Evolutionary conservation across 2,113 vertebrate genomes (phyloP), one percentile per base, ranked within the genome.

Genomic region (Rhombomys opimus): DNA sequence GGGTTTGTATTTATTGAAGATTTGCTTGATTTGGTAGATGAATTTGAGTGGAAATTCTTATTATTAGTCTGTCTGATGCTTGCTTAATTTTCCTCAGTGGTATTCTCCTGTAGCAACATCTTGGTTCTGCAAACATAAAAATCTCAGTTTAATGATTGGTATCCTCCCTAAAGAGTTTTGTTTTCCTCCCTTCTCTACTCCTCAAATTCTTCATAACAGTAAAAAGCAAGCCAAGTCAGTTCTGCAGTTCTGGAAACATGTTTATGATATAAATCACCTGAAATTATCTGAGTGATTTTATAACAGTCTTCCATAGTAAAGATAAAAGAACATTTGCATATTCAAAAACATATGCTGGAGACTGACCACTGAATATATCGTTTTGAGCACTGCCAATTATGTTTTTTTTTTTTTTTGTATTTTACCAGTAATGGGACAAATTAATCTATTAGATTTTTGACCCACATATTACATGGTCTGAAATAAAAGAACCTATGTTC

Each of bases 121-220:
- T 95, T 95, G 84, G 87, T 86, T 96, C 70, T 96, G 89, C 70
- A 97, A 98, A 98, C 91, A 93, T 87, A 89, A 96, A 46, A 95
- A 95, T 88, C 75, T 96, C 93, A 87, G 84, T 96, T 97, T 97
- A 98, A 97, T 97, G 95, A 98, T 81, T 96, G 76, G 59, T 90
- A 78, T 72, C 70, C 4, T 98, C 97, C 90, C 81, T 96, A 38
- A 93, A 96, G 91, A 94, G 85, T 94, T 93, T 88, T 6, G 75
- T 91, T 96, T 84, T 95, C 70, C 30, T 96, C 38, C 50, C 32
- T 76, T 11, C 27, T 92, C 78, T 87, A 61, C 52, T 92, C 18
- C 54, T 87, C n/a, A 92, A 90, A 94, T 91, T 91, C 87, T 93
- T 84, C 17, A 80, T 68, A 95, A 96, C 59, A 61, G 94, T 80